Conservation (phyloP, 1,140 invertebrate species). For the Lasioglossum baleicum region DNA sequence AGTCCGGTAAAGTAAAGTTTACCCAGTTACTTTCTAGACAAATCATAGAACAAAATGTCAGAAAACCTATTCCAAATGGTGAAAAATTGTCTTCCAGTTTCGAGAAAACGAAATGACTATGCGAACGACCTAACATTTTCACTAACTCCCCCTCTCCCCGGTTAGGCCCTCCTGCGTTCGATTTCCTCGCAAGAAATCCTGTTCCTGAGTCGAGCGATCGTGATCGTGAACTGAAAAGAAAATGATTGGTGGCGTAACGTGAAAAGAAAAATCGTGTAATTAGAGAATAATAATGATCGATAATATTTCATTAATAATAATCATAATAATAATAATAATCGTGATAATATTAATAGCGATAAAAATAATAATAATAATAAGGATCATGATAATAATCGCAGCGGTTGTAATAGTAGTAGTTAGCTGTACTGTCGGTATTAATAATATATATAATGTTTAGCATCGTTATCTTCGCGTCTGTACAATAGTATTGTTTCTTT, state of each 20-base stretch:
- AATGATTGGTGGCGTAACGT: constrained; percentile 57
- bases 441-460: constrained; percentile 77
- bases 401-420: constrained; percentile 66
- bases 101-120: too few species aligned
- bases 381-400: constrained; percentile 64
- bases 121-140: too few species aligned
- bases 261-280: constrained; percentile 71
- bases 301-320: constrained; percentile 42
- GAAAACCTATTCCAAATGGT: too few species aligned
- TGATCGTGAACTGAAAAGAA: constrained; percentile 19
- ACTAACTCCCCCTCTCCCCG: too few species aligned
- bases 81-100: too few species aligned
- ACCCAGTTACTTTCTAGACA: too few species aligned
- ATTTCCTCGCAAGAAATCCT: too few species aligned
- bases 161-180: too few species aligned
- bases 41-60: too few species aligned
- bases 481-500: constrained; percentile 63
- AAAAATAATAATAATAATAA: constrained; percentile 66
- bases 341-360: constrained; percentile 52
- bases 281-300: constrained; percentile 68
- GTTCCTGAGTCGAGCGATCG: too few species aligned
- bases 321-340: constrained; percentile 61
- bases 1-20: too few species aligned
- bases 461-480: constrained; percentile 75
- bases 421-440: constrained; percentile 59